Evolutionary conservation across 2,113 vertebrate genomes (phyloP), one percentile per base, ranked within the genome.

Genomic region (Campylomormyrus tamandua): DNA sequence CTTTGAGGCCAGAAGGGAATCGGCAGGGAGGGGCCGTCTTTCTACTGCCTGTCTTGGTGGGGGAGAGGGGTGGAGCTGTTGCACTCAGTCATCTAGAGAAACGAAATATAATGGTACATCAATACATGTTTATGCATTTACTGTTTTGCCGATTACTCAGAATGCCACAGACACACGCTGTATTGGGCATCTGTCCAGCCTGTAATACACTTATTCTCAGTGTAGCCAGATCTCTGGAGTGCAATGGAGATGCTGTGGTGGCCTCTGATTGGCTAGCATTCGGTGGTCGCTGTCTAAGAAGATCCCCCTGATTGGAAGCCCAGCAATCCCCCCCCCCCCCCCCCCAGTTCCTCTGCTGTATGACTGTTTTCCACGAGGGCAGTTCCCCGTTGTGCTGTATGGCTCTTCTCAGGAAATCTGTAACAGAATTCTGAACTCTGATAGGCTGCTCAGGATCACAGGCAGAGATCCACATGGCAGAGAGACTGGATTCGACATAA

Each of bases 141-240:
- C 49, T 17, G 27, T 31, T 35, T 19, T 6, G 13, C 85, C 2
- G 13, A 56, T 21, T 56, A 53, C 50, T 5, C 85, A 24, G n/a
- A 87, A 87, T 91, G 90, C 91, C 49, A 89, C 92, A 89, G 1
- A 83, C 91, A 83, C 88, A 92, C 92, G 92, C 94, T 91, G 5
- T 42, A 93, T 91, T 92, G 90, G 42, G 88, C 89, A 39, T 83
- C 17, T 89, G 87, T 56, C 56, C 53, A 11, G 27, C 89, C 13
- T n/a, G 87, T 84, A 90, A 88, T 56, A 56, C 87, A 27, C 42
- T 42, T 5, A 39, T 90, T 92, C 39, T 46, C 74, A 35, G 11
- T 35, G 27, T 52, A 42, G 46, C 77, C 19, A 31, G 17, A 11
- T 83, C 45, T 53, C 88, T 80, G 70, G 27, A 53, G 49, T 27